These are phyloP conservation scores for Chrysolina haemoptera DNA, from an alignment of 2,888 invertebrate species.

Conservation along the genomic window DNA sequence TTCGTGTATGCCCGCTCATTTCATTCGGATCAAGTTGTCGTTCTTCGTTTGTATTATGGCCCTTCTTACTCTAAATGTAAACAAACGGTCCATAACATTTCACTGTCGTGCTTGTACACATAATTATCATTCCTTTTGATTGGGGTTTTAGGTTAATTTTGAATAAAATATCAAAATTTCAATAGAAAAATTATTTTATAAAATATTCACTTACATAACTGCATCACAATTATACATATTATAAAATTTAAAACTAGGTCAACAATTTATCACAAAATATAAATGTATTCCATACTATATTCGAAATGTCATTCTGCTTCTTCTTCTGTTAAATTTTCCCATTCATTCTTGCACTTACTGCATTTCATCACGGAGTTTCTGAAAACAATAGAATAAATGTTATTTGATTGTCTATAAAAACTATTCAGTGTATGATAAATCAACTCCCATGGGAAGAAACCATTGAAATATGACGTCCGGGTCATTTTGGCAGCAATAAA, in stretches of 20 bases:
- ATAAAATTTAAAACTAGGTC: constrained; percentile 24
- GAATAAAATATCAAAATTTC: neutral
- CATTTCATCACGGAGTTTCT: constrained; percentile 59
- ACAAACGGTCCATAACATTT: no score
- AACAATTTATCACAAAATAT: constrained; percentile 38
- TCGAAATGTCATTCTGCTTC: constrained; percentile 49
- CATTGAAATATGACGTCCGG: no score
- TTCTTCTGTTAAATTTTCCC: constrained; percentile 56
- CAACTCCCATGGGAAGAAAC: no score
- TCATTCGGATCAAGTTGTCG: no score
- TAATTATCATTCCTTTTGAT: no score
- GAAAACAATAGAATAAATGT: constrained; percentile 28
- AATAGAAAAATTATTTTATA: neutral
- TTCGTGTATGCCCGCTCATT: no score
- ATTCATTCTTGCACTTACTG: constrained; percentile 60
- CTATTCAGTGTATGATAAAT: no score
- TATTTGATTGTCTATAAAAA: neutral
- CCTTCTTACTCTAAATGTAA: no score
- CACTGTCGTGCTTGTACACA: no score
- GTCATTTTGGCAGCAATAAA: no score
- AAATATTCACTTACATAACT: neutral
- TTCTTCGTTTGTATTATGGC: no score
- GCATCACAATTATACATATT: neutral
- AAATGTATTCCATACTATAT: constrained; percentile 19
- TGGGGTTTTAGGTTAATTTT: no score